A percentile compares a stretch with the other conserved stretches of the same genome.
Evolutionary conservation across 2,113 vertebrate species (phyloP).

Genomic region (Perccottus glenii): DNA sequence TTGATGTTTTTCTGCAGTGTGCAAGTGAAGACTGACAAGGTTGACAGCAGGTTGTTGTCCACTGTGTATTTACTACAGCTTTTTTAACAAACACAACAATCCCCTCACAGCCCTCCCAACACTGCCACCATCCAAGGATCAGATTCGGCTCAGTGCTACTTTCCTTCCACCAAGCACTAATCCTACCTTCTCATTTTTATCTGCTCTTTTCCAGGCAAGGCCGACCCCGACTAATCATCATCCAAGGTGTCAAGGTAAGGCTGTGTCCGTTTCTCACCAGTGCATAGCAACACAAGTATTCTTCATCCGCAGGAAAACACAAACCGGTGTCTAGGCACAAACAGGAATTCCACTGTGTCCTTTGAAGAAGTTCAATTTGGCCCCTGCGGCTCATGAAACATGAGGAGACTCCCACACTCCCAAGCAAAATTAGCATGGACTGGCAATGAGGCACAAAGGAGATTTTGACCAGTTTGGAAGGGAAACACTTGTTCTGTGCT

Average conservation of each 20-base stretch:
- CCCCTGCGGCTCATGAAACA: constrained; percentile 16
- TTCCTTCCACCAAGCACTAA: constrained; percentile 28
- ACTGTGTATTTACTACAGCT: constrained; percentile 32
- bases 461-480: constrained; percentile 31
- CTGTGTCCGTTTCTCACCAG: constrained; percentile 28
- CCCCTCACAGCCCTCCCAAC: constrained; percentile 26
- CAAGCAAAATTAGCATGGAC: constrained; percentile 53
- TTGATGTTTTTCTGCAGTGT: constrained; percentile 1
- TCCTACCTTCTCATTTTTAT: constrained; percentile 42
- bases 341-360: constrained; percentile 32
- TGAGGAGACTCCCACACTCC: constrained; percentile 36
- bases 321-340: constrained; percentile 11
- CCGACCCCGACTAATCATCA: constrained; percentile 59
- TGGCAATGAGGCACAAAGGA: constrained; percentile 32
- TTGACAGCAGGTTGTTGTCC: constrained; percentile 27
- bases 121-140: constrained; percentile 26
- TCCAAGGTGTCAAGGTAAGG: constrained; percentile 60
- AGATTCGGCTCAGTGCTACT: constrained; percentile 25
- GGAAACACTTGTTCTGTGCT: constrained; percentile 13
- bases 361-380: constrained; percentile 46
- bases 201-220: constrained; percentile 62
- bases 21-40: neutral
- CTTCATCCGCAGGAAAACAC: constrained; percentile 20
- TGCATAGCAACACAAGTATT: constrained; percentile 32
- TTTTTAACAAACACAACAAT: constrained; percentile 39